Percentiles rank a stretch among this genome's conserved stretches.
phyloP scores from a whole-genome alignment of 2,113 vertebrate species.

The Cephalopholis sonnerati region DNA sequence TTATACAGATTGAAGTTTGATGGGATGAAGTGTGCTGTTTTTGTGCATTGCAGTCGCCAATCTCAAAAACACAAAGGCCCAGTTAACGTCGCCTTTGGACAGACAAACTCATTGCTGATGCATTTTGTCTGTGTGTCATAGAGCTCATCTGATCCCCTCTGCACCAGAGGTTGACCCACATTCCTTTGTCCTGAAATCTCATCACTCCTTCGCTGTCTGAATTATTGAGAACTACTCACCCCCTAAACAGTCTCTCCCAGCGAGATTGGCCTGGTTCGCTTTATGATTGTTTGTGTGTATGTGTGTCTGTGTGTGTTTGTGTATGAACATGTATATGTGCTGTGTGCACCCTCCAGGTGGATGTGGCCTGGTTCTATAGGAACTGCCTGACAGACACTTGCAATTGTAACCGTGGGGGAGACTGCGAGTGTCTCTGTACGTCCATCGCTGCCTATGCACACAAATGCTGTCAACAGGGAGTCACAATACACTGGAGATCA shows the following conservation, averaged over 20 bases:
- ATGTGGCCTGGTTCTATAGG: conserved; percentile 98
- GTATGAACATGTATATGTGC: conserved; percentile 2
- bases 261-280: conserved; percentile 56
- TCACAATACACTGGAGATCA: conserved; percentile 91
- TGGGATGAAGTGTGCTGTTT: neutral
- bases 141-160: conserved; percentile 61
- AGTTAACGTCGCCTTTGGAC: conserved; percentile 29
- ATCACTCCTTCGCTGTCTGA: conserved; percentile 64
- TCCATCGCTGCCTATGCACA: conserved; percentile 95
- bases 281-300: conserved; percentile 26
- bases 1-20: neutral
- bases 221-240: conserved; percentile 77
- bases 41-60: neutral
- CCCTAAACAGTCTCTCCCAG: conserved; percentile 58
- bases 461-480: conserved; percentile 96
- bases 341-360: conserved; percentile 85
- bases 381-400: conserved; percentile 98
- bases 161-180: conserved; percentile 71
- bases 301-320: conserved; percentile 43
- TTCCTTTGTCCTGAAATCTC: conserved; percentile 70
- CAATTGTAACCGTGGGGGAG: conserved; percentile 96
- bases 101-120: conserved; percentile 36
- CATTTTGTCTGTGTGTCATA: conserved; percentile 60
- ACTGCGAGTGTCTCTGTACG: conserved; percentile 98
- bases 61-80: conserved; percentile 19